These are phyloP conservation scores for Nannoperca australis DNA, from an alignment of 2,797 vertebrate genomes.

Conservation along the genomic window DNA sequence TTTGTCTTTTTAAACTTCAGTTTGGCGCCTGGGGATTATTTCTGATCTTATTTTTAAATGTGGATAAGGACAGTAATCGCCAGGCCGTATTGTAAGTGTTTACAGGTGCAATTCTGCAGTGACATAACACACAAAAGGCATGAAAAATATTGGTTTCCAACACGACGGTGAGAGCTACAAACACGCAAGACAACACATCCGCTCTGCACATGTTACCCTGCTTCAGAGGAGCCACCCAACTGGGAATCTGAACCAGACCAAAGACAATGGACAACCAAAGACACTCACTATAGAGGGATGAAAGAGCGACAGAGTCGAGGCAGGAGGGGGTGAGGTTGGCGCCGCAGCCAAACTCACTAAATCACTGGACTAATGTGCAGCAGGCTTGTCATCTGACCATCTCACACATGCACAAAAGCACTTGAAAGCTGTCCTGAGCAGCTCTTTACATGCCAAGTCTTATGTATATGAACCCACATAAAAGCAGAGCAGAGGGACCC, in stretches of 20 bases:
- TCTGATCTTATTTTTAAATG: conserved; percentile 34
- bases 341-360: conserved; percentile 68
- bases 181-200: conserved; percentile 52
- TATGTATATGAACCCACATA: conserved; percentile 44
- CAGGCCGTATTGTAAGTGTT: conserved; percentile 17
- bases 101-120: conserved; percentile 20
- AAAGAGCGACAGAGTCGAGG: conserved; percentile 20
- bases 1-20: conserved; percentile 25
- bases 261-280: conserved; percentile 63
- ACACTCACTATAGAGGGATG: conserved; percentile 16
- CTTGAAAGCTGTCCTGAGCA: conserved; percentile 10
- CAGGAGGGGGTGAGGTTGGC: conserved; percentile 43
- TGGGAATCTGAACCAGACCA: conserved; percentile 69
- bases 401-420: conserved; percentile 48
- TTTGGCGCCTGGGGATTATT: conserved; percentile 11
- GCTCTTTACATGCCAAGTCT: background rate
- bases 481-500: conserved; percentile 43
- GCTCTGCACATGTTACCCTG: conserved; percentile 60
- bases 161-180: conserved; percentile 22
- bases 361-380: conserved; percentile 74
- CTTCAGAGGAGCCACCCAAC: conserved; percentile 54
- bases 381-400: conserved; percentile 70
- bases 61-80: conserved; percentile 7
- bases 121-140: conserved; percentile 15
- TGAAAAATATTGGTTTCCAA: background rate